phyloP scores from a whole-genome alignment of 1,140 invertebrate genomes.

The Bursaphelenchus mucronatus region DNA sequence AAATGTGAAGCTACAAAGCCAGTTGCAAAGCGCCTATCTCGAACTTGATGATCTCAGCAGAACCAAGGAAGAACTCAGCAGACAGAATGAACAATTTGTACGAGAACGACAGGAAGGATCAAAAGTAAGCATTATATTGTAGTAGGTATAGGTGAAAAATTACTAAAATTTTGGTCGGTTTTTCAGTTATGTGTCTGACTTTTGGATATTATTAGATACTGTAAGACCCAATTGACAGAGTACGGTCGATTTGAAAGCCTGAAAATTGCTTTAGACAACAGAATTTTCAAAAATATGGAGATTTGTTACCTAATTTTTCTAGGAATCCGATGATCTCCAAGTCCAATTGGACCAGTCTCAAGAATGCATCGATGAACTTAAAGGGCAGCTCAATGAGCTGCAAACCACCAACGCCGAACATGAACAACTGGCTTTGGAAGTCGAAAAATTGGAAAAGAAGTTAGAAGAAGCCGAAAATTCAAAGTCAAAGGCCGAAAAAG shows the following conservation, averaged over 20 bases:
- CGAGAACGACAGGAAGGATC: constrained; percentile 10
- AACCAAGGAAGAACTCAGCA: constrained; percentile 16
- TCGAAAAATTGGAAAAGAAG: constrained; percentile 2
- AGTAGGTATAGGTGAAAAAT: too few species aligned
- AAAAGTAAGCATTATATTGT: background rate
- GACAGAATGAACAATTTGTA: constrained; percentile 8
- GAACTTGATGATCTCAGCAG: constrained; percentile 12
- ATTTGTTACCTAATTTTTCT: too few species aligned
- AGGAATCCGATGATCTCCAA: too few species aligned
- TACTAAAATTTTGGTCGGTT: too few species aligned
- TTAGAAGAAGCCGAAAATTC: background rate
- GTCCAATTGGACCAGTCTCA: too few species aligned
- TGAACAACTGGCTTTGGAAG: background rate
- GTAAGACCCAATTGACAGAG: too few species aligned
- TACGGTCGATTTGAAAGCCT: too few species aligned
- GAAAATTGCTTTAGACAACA: too few species aligned
- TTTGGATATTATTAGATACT: too few species aligned
- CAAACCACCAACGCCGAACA: background rate
- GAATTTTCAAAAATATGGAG: too few species aligned
- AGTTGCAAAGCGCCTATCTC: constrained; percentile 9
- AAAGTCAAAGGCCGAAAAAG: background rate
- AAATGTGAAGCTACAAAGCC: constrained; percentile 17
- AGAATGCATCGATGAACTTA: too few species aligned
- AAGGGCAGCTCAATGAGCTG: background rate
- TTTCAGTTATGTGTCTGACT: too few species aligned